Base-by-base conservation (phyloP, 2,797 vertebrate genomes). In the Podarcis lilfordi region DNA sequence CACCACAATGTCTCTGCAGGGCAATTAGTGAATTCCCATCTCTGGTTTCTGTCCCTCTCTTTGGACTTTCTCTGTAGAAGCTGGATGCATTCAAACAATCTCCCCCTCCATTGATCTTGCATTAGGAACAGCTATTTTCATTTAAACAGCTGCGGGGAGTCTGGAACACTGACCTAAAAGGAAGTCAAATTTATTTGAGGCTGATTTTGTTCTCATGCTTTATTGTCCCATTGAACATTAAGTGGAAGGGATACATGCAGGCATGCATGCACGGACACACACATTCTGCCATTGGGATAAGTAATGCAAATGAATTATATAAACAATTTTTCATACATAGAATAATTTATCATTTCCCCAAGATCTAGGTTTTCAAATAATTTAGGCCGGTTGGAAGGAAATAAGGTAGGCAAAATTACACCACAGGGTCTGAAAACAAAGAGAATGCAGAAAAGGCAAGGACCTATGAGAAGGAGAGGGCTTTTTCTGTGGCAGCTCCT, bases 51-150 rank as follows among this genome's bases (percentile, higher is more conserved):
- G 61, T 82, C 80, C 11, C 61, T 5, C 37, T 35, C 25, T 43
- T 75, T 50, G 55, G 50, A 37, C 8, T 66, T 37, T 19, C 84
- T 27, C 0, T 15, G 2, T 29, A 72, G 84, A 79, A 90, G 82
- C 43, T 74, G 69, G 80, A 80, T 32, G 80, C 86, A 15, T 66
- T 85, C 0, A 2, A 88, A 55, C 32, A 85, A 2, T 64, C 87
- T 21, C 45, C 88, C 80, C 7, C 11, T 17, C 32, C 27, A 21
- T 4, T 71, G 55, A 43, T 91, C 91, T 50, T n/a, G 15, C 13
- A 85, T 68, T 76, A 1, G 76, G 59, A 86, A 8, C 5, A 45
- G 71, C 35, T 89, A 10, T 86, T 91, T 91, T 82, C 8, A 59
- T 82, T 86, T 35, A 90, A 27, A 5, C 71, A 2, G 74, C 80